Evolutionary conservation across 64 coral and sea anemone species (phyloP).

Genomic region (Montipora efflorescens): DNA sequence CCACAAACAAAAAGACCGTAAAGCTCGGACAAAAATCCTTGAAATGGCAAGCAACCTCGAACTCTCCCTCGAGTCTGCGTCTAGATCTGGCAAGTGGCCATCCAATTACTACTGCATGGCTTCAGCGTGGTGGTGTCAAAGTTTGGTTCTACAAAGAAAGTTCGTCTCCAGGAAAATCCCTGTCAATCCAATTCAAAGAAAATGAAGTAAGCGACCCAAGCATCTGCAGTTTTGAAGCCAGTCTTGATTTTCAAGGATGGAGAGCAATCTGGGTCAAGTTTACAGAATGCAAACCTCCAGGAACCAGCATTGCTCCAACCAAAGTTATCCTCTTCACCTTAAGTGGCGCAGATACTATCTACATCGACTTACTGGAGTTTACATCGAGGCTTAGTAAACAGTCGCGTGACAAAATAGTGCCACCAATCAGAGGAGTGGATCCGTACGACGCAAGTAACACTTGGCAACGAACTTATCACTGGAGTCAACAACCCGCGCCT

Average conservation of each 20-base stretch:
- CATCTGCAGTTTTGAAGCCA: neutral
- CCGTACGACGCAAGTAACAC: neutral
- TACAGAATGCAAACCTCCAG: constrained; percentile 37
- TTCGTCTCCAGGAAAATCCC: neutral
- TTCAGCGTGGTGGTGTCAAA: constrained; percentile 19
- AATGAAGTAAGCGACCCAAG: neutral
- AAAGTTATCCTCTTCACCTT: neutral
- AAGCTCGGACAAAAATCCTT: neutral
- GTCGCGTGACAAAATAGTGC: constrained; percentile 65
- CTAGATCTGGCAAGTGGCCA: neutral
- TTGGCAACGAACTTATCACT: constrained; percentile 56
- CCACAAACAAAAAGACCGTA: neutral
- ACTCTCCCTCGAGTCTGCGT: neutral
- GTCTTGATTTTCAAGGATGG: constrained; percentile 78
- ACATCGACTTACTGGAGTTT: constrained; percentile 71
- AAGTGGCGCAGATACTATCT: constrained; percentile 13
- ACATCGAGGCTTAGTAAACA: neutral
- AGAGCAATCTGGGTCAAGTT: constrained; percentile 73
- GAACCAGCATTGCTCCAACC: neutral
- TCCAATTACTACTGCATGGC: neutral
- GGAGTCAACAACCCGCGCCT: constrained; percentile 12
- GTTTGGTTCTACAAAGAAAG: constrained; percentile 34
- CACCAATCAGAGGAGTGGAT: constrained; percentile 19
- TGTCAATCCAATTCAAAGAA: neutral
- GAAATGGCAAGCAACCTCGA: neutral